These are phyloP conservation scores for Champsocephalus gunnari DNA, from an alignment of 2,797 vertebrate genomes.

Conservation along the genomic window DNA sequence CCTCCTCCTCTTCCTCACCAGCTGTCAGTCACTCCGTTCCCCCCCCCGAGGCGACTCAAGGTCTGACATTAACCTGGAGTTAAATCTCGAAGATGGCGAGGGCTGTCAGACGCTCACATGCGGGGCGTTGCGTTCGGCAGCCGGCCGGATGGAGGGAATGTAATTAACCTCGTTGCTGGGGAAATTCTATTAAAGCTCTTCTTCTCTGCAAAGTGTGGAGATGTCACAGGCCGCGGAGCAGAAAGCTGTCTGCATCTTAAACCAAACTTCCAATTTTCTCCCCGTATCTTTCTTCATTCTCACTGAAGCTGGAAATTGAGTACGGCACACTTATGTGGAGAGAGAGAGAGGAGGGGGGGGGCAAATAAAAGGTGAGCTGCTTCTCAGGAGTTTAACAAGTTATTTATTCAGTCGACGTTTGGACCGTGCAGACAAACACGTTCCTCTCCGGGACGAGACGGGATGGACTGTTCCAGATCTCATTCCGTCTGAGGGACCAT, in stretches of 20 bases:
- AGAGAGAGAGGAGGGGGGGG: constrained; percentile 47
- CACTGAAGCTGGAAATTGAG: constrained; percentile 93
- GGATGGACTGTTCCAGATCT: too few relatives aligned
- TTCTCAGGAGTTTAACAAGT: constrained; percentile 77
- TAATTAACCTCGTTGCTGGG: constrained; percentile 94
- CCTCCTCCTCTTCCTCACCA: constrained; percentile 28
- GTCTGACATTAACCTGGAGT: constrained; percentile 88
- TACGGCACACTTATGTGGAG: constrained; percentile 80
- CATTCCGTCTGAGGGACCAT: too few relatives aligned
- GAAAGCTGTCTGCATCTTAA: constrained; percentile 96
- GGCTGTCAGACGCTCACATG: constrained; percentile 77
- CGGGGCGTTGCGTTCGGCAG: constrained; percentile 61
- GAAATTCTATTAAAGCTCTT: constrained; percentile 94
- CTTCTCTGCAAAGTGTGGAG: constrained; percentile 94
- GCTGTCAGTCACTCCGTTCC: constrained; percentile 56
- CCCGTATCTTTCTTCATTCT: constrained; percentile 84
- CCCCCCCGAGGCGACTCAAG: constrained; percentile 49
- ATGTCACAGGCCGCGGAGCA: constrained; percentile 95
- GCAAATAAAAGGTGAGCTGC: constrained; percentile 72
- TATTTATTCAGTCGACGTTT: constrained; percentile 81
- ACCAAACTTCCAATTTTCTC: constrained; percentile 87
- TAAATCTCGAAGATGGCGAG: constrained; percentile 83
- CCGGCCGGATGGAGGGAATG: constrained; percentile 64
- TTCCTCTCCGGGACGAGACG: too few relatives aligned
- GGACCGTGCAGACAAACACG: too few relatives aligned